Conservation (phyloP, 2,888 invertebrate genomes). For the Cenopis cana region DNA sequence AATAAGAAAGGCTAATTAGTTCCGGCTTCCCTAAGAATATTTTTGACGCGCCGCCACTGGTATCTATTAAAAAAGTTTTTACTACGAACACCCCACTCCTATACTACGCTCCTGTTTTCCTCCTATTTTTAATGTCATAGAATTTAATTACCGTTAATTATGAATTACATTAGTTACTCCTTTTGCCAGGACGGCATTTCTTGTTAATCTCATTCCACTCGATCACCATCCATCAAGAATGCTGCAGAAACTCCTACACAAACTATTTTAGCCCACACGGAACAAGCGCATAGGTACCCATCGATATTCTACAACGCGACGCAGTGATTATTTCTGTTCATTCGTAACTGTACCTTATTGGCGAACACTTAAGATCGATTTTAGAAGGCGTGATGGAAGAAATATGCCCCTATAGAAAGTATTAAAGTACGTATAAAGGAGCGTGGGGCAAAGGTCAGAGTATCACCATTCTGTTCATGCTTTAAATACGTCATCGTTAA, state of each 20-base stretch:
- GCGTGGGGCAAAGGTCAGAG: conserved; percentile 58
- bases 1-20: no score
- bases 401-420: neutral
- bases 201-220: neutral
- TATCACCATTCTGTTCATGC: conserved; percentile 50
- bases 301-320: conserved; percentile 14
- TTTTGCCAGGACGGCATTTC: neutral
- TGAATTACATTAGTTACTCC: neutral
- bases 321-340: neutral
- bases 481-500: conserved; percentile 46
- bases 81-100: no score
- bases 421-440: conserved; percentile 24
- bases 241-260: conserved; percentile 13
- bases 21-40: no score
- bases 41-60: no score
- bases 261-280: conserved; percentile 14
- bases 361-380: neutral
- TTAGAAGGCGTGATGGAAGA: neutral
- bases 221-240: neutral
- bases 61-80: no score
- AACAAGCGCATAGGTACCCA: conserved; percentile 20
- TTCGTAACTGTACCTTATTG: neutral
- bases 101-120: neutral
- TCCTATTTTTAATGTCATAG: neutral
- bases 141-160: neutral